Conservation (phyloP, 2,113 vertebrate species). For the Monopterus albus region DNA sequence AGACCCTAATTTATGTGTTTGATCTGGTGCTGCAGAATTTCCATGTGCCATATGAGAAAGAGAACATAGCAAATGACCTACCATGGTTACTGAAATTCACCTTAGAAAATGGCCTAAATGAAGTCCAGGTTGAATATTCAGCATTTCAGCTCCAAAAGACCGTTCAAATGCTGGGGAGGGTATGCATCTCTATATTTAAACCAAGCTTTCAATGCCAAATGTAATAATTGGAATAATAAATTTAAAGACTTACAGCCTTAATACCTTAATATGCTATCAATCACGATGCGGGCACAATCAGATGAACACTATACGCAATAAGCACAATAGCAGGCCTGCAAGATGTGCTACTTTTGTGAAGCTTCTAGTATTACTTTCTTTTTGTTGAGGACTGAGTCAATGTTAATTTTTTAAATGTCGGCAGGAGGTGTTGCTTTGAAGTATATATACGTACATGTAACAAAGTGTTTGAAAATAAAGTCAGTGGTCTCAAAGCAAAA, state of each 20-base stretch:
- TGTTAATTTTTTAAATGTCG: too few species aligned
- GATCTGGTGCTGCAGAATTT: constrained; percentile 16
- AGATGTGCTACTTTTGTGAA: too few species aligned
- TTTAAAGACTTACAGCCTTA: not conserved
- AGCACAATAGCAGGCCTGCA: too few species aligned
- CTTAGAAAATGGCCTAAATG: not conserved
- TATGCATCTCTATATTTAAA: not conserved
- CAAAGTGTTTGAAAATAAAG: too few species aligned
- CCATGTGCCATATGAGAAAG: not conserved
- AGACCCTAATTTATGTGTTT: constrained; percentile 32
- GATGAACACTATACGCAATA: too few species aligned
- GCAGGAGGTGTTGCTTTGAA: too few species aligned
- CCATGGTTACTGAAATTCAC: not conserved
- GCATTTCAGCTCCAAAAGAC: not conserved
- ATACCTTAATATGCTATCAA: not conserved
- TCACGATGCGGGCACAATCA: too few species aligned
- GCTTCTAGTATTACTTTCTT: too few species aligned
- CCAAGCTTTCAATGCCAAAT: not conserved
- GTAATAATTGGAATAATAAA: not conserved
- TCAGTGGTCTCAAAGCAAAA: too few species aligned
- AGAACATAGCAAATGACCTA: not conserved
- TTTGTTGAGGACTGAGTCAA: too few species aligned
- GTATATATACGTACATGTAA: too few species aligned
- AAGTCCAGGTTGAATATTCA: not conserved
- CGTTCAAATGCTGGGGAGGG: not conserved